phyloP scores from a whole-genome alignment of 2,113 vertebrate genomes.

The Heterotilapia buettikoferi region DNA sequence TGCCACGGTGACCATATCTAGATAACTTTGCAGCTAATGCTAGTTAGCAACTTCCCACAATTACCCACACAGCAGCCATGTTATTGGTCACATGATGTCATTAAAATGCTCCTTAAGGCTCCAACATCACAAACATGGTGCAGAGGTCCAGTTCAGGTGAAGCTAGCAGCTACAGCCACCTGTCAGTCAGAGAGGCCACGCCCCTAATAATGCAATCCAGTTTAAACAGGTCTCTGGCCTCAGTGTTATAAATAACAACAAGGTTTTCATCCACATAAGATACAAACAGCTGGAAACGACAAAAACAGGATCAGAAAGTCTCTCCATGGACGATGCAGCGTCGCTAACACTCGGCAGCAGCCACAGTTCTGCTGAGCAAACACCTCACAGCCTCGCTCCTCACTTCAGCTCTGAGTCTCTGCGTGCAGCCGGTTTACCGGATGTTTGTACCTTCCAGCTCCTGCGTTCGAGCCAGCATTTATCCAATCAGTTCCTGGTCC shows the following conservation, averaged over 20 bases:
- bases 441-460: neutral
- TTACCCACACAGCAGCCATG: neutral
- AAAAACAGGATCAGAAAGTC: neutral
- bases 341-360: neutral
- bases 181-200: neutral
- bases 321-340: accelerated
- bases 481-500: neutral
- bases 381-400: neutral
- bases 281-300: neutral
- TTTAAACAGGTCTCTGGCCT: neutral
- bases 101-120: neutral
- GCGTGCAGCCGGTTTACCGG: neutral
- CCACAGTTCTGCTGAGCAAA: neutral
- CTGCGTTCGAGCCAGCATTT: neutral
- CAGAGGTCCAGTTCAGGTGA: neutral
- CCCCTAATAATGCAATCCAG: neutral
- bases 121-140: neutral
- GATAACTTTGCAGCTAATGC: neutral
- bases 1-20: neutral
- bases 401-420: neutral
- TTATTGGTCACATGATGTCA: neutral
- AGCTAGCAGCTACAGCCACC: neutral
- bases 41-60: neutral
- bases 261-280: neutral
- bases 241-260: neutral